phyloP scores from a whole-genome alignment of 1,140 invertebrate genomes.

The Xylocopa sonorina region DNA sequence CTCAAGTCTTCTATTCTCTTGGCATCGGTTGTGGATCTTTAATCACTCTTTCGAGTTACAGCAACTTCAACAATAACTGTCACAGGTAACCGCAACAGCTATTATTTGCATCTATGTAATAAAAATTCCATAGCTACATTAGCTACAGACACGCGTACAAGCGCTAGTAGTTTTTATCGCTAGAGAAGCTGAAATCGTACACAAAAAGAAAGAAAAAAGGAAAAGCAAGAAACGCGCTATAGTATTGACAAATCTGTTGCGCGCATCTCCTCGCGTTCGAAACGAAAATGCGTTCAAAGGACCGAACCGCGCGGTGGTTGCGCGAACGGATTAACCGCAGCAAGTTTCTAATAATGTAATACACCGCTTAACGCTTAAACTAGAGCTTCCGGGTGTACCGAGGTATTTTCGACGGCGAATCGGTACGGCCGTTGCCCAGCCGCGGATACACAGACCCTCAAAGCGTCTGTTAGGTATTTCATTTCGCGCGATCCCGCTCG shows the following conservation, averaged over 20 bases:
- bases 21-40: slow-evolving; percentile 87
- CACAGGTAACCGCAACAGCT: slow-evolving; percentile 76
- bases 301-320: background rate
- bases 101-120: too few species aligned
- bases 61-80: slow-evolving; percentile 88
- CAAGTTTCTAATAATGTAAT: slow-evolving; percentile 29
- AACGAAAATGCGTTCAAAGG: background rate
- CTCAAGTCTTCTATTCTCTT: slow-evolving; percentile 89
- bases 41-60: slow-evolving; percentile 89
- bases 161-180: too few species aligned
- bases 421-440: background rate
- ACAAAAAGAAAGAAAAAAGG: too few species aligned
- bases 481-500: slow-evolving; percentile 18
- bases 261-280: background rate
- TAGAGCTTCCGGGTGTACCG: background rate
- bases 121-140: background rate
- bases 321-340: slow-evolving; percentile 9
- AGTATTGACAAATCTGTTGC: too few species aligned
- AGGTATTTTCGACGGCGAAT: slow-evolving; percentile 12
- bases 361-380: slow-evolving; percentile 4
- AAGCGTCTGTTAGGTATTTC: slow-evolving; percentile 25
- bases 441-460: background rate
- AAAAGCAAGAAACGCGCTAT: too few species aligned
- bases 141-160: too few species aligned
- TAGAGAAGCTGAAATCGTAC: too few species aligned